phyloP scores from a whole-genome alignment of 1,140 invertebrate genomes.

The Drosophila punjabiensis region DNA sequence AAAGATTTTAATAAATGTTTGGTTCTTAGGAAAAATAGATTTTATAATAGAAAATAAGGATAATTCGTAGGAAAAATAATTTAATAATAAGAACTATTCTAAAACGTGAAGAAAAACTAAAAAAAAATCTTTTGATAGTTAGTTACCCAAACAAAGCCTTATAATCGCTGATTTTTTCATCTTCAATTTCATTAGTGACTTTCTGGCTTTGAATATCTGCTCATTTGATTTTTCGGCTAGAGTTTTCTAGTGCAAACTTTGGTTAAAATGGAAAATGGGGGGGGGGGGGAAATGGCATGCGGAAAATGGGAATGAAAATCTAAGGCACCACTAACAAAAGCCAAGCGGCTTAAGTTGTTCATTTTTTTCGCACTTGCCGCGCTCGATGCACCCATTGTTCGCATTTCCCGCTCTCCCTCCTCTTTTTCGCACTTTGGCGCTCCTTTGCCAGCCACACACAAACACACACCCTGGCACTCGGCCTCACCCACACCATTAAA shows the following conservation, averaged over 20 bases:
- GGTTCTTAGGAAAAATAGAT: not conserved
- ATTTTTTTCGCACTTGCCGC: constrained; percentile 67
- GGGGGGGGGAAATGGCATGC: not conserved
- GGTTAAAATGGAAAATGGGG: not conserved
- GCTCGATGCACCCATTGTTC: constrained; percentile 72
- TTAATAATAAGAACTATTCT: not conserved
- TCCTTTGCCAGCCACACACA: not conserved
- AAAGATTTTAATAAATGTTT: not conserved
- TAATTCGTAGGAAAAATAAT: not conserved
- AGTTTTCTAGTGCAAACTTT: constrained; percentile 18
- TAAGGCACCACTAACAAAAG: constrained; percentile 24
- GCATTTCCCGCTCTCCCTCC: constrained; percentile 7
- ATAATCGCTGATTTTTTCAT: not conserved
- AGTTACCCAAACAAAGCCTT: not conserved
- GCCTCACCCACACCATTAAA: not conserved
- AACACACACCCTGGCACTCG: constrained; percentile 4
- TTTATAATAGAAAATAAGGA: not conserved
- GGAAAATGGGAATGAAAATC: constrained; percentile 25
- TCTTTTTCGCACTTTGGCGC: not conserved
- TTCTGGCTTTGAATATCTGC: constrained; percentile 2
- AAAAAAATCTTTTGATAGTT: not conserved
- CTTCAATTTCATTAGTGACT: not conserved
- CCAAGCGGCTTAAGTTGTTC: constrained; percentile 50
- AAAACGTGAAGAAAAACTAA: too few relatives aligned
- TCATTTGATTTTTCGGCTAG: constrained; percentile 9